Evolutionary conservation across 2,888 invertebrate species (phyloP).

Genomic region (Monoplex corrugatus): DNA sequence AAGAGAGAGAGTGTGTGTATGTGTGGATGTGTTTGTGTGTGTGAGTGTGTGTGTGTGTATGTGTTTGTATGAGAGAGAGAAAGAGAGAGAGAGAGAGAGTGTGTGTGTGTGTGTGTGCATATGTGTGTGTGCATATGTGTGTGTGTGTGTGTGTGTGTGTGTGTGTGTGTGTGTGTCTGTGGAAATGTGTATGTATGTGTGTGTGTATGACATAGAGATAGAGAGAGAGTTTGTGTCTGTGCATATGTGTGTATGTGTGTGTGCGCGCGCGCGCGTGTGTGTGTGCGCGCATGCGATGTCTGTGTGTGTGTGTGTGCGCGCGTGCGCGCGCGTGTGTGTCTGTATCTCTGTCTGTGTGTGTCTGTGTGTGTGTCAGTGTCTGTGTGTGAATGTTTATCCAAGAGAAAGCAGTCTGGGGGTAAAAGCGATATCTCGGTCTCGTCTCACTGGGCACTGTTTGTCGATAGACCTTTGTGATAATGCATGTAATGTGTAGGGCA

Average conservation of each 20-base stretch:
- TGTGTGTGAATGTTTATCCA: no score
- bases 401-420: no score
- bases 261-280: neutral
- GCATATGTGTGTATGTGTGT: neutral
- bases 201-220: no score
- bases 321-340: neutral
- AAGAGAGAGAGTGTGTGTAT: no score
- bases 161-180: neutral
- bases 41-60: neutral
- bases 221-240: no score
- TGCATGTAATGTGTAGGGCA: no score
- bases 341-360: neutral
- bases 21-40: neutral
- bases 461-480: no score
- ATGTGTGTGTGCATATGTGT: neutral
- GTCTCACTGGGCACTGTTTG: no score
- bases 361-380: neutral
- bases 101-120: neutral
- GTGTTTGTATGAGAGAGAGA: no score
- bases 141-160: neutral
- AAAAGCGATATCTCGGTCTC: no score
- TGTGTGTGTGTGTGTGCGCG: neutral
- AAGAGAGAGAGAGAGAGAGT: no score
- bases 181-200: neutral
- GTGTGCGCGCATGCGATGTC: neutral